phyloP scores from a whole-genome alignment of 2,888 invertebrate genomes.

The Eristalinus sepulchralis region DNA sequence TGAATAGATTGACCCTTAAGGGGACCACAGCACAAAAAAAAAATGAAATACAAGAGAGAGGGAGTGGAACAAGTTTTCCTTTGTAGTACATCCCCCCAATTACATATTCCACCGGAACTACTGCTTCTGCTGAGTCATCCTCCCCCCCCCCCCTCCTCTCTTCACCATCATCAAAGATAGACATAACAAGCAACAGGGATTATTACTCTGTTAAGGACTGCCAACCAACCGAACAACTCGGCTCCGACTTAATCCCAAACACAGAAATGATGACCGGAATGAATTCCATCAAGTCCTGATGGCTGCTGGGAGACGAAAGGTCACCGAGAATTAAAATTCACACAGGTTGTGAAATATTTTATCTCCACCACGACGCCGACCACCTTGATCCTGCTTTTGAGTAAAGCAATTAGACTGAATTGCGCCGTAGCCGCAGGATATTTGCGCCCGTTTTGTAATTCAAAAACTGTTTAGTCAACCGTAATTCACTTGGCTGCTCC shows the following conservation, averaged over 20 bases:
- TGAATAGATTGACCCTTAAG: neutral
- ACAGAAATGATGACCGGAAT: neutral
- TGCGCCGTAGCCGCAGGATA: slow-evolving; percentile 45
- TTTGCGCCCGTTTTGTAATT: slow-evolving; percentile 47
- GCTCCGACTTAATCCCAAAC: slow-evolving; percentile 43
- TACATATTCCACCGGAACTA: slow-evolving; percentile 23
- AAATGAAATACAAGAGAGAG: neutral
- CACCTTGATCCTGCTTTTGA: slow-evolving; percentile 41
- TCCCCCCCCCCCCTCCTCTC: neutral
- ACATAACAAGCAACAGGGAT: slow-evolving; percentile 54
- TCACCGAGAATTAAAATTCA: slow-evolving; percentile 51
- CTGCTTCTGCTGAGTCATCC: slow-evolving; percentile 4
- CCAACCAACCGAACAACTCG: no score
- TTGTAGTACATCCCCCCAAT: slow-evolving; percentile 31
- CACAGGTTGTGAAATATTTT: slow-evolving; percentile 14
- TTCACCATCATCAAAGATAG: neutral
- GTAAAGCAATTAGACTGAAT: slow-evolving; percentile 63
- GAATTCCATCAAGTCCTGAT: neutral
- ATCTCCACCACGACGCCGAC: neutral
- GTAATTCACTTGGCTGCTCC: slow-evolving; percentile 26
- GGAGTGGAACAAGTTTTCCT: slow-evolving; percentile 18
- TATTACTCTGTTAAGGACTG: slow-evolving; percentile 45
- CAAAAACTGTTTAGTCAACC: slow-evolving; percentile 67
- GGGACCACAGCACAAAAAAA: neutral
- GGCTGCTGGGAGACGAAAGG: slow-evolving; percentile 38